Conservation (phyloP, 2,113 vertebrate species). For the Syrmaticus mikado region DNA sequence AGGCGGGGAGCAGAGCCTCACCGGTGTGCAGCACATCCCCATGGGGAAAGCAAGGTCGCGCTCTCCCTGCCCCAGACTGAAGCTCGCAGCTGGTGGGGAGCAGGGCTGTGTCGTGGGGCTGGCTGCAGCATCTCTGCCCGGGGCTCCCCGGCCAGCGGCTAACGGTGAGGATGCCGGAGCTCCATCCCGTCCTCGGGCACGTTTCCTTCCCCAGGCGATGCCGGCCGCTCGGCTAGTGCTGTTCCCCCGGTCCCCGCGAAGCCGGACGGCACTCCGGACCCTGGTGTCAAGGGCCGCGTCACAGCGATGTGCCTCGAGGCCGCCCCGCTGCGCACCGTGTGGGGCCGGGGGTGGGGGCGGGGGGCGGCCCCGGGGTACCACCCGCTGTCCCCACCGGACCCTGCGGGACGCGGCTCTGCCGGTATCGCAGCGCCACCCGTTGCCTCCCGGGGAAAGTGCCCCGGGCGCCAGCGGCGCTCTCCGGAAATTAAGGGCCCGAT, state of each 20-base stretch:
- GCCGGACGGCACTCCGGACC: neutral
- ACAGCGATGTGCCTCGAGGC: fast-evolving
- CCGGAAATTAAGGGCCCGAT: slow-evolving; percentile 9
- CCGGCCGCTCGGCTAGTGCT: neutral
- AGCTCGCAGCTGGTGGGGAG: neutral
- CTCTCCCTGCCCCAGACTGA: fast-evolving
- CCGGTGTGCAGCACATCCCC: fast-evolving
- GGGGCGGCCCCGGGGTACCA: neutral
- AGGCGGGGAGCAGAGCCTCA: neutral
- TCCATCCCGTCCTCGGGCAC: fast-evolving
- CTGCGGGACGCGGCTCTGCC: neutral
- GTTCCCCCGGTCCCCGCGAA: fast-evolving
- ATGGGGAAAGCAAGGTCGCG: neutral
- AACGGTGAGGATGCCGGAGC: neutral
- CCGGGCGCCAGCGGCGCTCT: neutral
- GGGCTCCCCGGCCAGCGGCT: fast-evolving
- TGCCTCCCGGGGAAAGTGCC: slow-evolving; percentile 36
- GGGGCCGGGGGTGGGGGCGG: neutral
- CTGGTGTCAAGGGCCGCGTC: fast-evolving
- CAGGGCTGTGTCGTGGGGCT: fast-evolving
- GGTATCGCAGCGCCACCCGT: slow-evolving; percentile 58
- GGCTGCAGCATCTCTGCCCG: neutral
- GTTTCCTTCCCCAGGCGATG: too few species aligned
- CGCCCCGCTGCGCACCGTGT: too few species aligned
- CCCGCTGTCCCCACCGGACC: slow-evolving; percentile 1